phyloP scores from a whole-genome alignment of 2,888 invertebrate genomes.

The Digitonthophagus gazella region DNA sequence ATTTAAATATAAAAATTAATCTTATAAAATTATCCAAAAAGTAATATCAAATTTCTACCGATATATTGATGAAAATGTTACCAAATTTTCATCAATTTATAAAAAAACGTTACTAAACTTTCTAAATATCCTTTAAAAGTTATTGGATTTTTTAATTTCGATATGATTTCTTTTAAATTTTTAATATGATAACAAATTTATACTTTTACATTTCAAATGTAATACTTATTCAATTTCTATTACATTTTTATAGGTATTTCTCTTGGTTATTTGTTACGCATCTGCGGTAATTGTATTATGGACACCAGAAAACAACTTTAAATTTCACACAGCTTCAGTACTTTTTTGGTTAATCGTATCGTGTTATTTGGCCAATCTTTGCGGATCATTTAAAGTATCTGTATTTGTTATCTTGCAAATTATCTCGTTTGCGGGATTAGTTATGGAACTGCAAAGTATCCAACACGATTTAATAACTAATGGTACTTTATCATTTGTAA shows the following conservation, averaged over 20 bases:
- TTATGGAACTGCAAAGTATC: slow-evolving; percentile 60
- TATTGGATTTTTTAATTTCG: no score
- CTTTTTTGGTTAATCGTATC: slow-evolving; percentile 74
- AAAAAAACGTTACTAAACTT: no score
- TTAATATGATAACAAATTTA: no score
- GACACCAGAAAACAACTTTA: slow-evolving; percentile 66
- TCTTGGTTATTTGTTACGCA: slow-evolving; percentile 67
- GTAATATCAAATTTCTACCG: no score
- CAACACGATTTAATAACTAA: slow-evolving; percentile 54
- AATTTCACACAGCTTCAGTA: slow-evolving; percentile 68
- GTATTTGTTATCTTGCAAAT: slow-evolving; percentile 68
- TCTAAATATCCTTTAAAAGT: no score
- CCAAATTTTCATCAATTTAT: no score
- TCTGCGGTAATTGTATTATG: slow-evolving; percentile 71
- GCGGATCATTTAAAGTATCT: slow-evolving; percentile 75
- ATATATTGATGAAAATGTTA: no score
- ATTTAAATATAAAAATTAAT: no score
- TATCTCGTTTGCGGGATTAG: slow-evolving; percentile 65
- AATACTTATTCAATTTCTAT: slow-evolving; percentile 16
- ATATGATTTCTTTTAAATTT: slow-evolving; percentile 6
- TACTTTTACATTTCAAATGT: neutral
- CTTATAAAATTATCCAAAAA: no score
- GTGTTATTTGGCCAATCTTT: slow-evolving; percentile 71
- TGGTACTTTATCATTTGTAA: slow-evolving; percentile 42
- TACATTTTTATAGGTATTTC: slow-evolving; percentile 56